These are phyloP conservation scores for Yoshiicerus persimilis DNA, from an alignment of 1,140 invertebrate species.

Conservation along the genomic window DNA sequence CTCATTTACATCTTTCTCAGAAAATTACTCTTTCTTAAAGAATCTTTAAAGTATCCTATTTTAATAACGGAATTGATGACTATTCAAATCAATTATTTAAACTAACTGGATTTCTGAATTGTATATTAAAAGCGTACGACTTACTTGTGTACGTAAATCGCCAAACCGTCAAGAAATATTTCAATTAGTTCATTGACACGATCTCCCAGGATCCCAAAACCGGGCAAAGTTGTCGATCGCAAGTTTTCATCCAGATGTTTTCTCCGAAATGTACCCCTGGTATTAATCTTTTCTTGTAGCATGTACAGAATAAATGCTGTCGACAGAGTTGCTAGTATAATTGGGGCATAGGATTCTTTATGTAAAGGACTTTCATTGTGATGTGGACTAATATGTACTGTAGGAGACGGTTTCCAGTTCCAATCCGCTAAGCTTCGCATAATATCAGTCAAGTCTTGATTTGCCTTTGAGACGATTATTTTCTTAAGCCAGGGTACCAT, in stretches of 20 bases:
- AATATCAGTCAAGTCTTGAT: no score
- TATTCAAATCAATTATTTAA: no score
- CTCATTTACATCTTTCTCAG: no score
- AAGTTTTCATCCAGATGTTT: background rate
- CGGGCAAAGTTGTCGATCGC: constrained; percentile 30
- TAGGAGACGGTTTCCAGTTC: background rate
- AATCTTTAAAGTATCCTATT: no score
- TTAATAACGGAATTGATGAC: no score
- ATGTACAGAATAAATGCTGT: background rate
- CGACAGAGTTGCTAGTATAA: background rate
- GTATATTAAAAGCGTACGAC: no score
- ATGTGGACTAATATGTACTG: background rate
- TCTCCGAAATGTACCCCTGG: background rate
- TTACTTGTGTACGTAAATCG: constrained; percentile 48
- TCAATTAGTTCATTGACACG: constrained; percentile 44
- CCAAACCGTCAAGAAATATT: constrained; percentile 40
- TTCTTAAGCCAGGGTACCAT: no score
- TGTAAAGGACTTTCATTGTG: background rate
- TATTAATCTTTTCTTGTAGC: background rate
- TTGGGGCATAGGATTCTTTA: background rate
- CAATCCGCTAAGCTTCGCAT: no score
- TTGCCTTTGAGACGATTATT: no score
- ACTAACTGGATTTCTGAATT: no score
- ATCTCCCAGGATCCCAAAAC: constrained; percentile 45
- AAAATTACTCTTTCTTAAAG: no score